Conservation (phyloP, 2,113 vertebrate species). For the Oryzias javanicus region DNA sequence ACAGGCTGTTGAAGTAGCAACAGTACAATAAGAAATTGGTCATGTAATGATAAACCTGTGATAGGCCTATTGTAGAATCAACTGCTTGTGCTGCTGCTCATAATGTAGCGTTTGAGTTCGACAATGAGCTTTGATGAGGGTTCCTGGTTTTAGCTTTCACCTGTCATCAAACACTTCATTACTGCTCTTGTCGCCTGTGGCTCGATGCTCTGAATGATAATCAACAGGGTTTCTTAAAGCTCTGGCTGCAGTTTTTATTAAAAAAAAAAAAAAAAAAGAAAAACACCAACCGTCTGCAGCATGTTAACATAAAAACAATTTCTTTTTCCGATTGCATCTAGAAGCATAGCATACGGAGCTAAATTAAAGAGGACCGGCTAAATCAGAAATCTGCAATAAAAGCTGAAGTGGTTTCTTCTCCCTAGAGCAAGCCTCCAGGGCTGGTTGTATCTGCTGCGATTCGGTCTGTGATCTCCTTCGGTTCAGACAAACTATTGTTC, state of each 20-base stretch:
- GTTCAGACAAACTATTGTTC: slow-evolving; percentile 27
- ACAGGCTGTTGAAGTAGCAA: slow-evolving; percentile 26
- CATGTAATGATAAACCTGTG: slow-evolving; percentile 41
- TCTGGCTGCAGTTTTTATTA: slow-evolving; percentile 5
- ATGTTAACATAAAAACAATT: slow-evolving; percentile 36
- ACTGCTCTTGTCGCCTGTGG: slow-evolving; percentile 25
- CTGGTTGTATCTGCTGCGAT: slow-evolving; percentile 56
- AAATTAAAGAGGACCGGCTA: slow-evolving; percentile 37
- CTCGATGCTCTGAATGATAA: slow-evolving; percentile 26
- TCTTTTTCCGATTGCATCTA: slow-evolving; percentile 27
- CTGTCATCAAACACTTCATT: slow-evolving; percentile 31
- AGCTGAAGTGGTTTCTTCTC: slow-evolving; percentile 41
- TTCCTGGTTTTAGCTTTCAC: slow-evolving; percentile 19
- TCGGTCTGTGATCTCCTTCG: slow-evolving; percentile 53
- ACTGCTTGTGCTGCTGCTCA: slow-evolving; percentile 33
- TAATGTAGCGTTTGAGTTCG: slow-evolving; percentile 15
- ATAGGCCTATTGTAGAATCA: slow-evolving; percentile 13
- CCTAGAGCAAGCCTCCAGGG: slow-evolving; percentile 52
- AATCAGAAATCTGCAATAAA: slow-evolving; percentile 42
- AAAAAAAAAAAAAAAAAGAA: not conserved
- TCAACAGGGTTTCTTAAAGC: slow-evolving; percentile 36
- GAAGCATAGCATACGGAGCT: slow-evolving; percentile 29
- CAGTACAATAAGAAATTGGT: slow-evolving; percentile 23
- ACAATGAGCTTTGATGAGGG: slow-evolving; percentile 23
- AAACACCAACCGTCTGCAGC: slow-evolving; percentile 14